Percentiles rank a stretch among this genome's conserved stretches.
Conservation (phyloP, 2,113 vertebrate genomes). For the Muscicapa adusta region DNA sequence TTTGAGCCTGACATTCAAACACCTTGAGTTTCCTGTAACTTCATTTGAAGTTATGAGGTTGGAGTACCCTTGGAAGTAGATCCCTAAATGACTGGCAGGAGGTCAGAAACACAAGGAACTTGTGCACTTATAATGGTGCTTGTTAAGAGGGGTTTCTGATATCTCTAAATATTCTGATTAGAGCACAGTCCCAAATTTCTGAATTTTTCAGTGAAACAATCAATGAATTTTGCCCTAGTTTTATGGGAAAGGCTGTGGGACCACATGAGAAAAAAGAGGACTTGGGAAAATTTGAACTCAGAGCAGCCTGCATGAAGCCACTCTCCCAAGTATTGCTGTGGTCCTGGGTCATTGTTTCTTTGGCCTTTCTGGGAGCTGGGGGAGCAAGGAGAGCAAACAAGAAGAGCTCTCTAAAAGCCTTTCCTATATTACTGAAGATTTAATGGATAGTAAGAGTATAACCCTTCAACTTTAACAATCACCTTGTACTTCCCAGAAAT, state of each 20-base stretch:
- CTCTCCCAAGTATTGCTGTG: neutral
- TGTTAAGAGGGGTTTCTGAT: neutral
- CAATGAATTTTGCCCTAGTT: neutral
- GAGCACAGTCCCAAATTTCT: neutral
- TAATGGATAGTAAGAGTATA: neutral
- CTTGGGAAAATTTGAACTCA: neutral
- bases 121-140: neutral
- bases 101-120: neutral
- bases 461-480: neutral
- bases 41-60: neutral
- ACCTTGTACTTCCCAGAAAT: neutral
- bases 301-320: neutral
- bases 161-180: neutral
- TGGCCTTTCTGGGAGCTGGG: neutral
- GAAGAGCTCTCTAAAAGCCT: neutral
- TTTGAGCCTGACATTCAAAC: neutral
- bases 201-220: neutral
- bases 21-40: neutral
- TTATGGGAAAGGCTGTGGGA: neutral
- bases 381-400: neutral
- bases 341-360: neutral
- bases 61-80: neutral
- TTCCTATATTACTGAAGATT: neutral
- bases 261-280: neutral
- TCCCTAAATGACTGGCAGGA: neutral